Base-by-base conservation (phyloP, 1,140 invertebrate genomes). In the Monomorium pharaonis region DNA sequence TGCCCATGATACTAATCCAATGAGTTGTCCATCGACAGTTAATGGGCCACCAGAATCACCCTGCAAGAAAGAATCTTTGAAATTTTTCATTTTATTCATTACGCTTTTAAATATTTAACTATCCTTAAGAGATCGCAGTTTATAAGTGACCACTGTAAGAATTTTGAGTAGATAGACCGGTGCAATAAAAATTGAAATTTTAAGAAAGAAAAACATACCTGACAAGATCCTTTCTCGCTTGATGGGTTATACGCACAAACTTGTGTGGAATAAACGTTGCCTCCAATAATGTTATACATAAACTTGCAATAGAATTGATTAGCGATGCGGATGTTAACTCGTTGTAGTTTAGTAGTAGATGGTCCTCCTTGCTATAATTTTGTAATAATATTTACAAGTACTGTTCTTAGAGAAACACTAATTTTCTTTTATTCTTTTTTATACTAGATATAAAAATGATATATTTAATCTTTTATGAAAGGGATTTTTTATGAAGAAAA, bases 11-110 rank as follows among this genome's bases (percentile, higher is more conserved):
- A 95, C 95, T 3, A 96, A 88, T 14, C 96, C 96, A n/a, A 92
- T 87, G 88, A 88, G 87, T 51, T 93, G 90, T n/a, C 91, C 91
- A 21, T 93, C 86, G 44, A 95, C 95, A 12, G 95, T 94, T 21
- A 96, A 86, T 6, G 96, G 96, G 18, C 96, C 96, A 33, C 96
- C 96, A n/a, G 94, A 94, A 74, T 96, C 96, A 86, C 95, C 95
- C 95, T 96, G 86, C 10, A 49, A 83, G 18, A 65, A 83, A 10
- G 5, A 33, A 44, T 37, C 37, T 37, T 33, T 37, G 37, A 37
- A 37, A 3, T n/a, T 60, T 24, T 76, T 3, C 10, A 10, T 42
- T 58, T 42, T 58, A 3, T 27, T 76, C 3, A 42, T 37, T 0
- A n/a, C 18, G 2, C 3, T 62, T 30, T 33, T 14, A n/a, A 18